These are phyloP conservation scores for Sphecodes monilicornis DNA, from an alignment of 2,888 invertebrate species.

Conservation along the genomic window DNA sequence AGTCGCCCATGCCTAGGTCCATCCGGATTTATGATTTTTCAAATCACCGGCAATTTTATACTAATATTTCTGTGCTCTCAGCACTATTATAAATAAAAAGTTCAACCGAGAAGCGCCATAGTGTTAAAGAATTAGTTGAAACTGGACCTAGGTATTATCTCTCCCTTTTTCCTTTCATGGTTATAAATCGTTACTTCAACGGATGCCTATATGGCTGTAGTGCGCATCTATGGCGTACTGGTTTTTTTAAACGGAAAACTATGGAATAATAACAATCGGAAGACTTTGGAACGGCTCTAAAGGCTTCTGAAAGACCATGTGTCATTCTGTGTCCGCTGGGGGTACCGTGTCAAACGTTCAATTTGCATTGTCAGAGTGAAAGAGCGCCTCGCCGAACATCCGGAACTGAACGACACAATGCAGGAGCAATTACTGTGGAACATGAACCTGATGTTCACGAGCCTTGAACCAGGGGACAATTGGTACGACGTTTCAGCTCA, in stretches of 20 bases:
- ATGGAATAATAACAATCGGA: not conserved
- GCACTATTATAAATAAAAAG: not conserved
- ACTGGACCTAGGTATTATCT: not conserved
- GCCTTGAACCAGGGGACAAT: constrained; percentile 61
- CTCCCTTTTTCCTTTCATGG: not conserved
- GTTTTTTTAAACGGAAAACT: not conserved
- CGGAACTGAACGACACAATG: constrained; percentile 55
- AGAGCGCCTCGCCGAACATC: constrained; percentile 50
- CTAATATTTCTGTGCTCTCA: not conserved
- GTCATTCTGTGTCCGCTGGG: not conserved
- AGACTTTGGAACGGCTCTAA: not conserved
- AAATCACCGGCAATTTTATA: too few relatives aligned
- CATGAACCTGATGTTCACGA: constrained; percentile 45
- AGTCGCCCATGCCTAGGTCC: not conserved
- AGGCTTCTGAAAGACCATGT: not conserved
- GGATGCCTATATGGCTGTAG: not conserved
- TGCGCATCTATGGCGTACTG: constrained; percentile 44
- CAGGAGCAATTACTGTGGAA: constrained; percentile 55
- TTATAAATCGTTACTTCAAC: not conserved
- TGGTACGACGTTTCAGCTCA: constrained; percentile 65
- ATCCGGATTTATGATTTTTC: not conserved
- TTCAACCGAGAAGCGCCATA: not conserved
- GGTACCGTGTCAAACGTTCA: not conserved
- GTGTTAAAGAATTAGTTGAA: not conserved
- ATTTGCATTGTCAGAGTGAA: constrained; percentile 49